phyloP scores from a whole-genome alignment of 1,140 invertebrate genomes.

The Trissolcus basalis region DNA sequence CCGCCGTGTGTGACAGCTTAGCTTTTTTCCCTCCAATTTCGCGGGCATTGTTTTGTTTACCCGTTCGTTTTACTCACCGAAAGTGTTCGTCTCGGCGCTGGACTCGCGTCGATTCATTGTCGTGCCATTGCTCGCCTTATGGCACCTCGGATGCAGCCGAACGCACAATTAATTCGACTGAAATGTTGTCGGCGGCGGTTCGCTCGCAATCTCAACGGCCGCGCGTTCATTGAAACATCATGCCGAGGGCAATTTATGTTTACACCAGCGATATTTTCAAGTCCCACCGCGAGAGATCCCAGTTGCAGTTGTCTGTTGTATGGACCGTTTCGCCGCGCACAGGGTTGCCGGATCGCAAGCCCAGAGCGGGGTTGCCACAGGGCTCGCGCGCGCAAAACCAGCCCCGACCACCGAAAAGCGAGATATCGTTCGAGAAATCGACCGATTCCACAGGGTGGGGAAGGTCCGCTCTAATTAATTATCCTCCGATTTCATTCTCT shows the following conservation, averaged over 20 bases:
- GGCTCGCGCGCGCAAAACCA: no score
- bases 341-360: constrained; percentile 9
- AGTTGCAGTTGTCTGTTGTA: constrained; percentile 18
- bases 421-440: no score
- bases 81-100: constrained; percentile 6
- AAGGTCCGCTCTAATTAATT: no score
- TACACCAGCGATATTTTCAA: constrained; percentile 23
- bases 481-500: no score
- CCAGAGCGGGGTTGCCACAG: neutral
- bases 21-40: neutral
- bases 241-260: constrained; percentile 33
- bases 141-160: constrained; percentile 15
- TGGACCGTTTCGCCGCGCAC: constrained; percentile 12
- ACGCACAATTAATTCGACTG: neutral
- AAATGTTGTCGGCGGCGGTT: neutral
- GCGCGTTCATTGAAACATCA: constrained; percentile 35
- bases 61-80: constrained; percentile 23
- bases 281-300: constrained; percentile 22
- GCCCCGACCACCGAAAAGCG: no score
- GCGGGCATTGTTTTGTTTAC: neutral
- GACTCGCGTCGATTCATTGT: constrained; percentile 31
- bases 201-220: neutral
- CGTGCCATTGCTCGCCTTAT: constrained; percentile 25
- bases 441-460: no score
- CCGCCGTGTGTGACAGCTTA: constrained; percentile 16